phyloP scores from a whole-genome alignment of 2,888 invertebrate genomes.

The Myopa tessellatipennis region DNA sequence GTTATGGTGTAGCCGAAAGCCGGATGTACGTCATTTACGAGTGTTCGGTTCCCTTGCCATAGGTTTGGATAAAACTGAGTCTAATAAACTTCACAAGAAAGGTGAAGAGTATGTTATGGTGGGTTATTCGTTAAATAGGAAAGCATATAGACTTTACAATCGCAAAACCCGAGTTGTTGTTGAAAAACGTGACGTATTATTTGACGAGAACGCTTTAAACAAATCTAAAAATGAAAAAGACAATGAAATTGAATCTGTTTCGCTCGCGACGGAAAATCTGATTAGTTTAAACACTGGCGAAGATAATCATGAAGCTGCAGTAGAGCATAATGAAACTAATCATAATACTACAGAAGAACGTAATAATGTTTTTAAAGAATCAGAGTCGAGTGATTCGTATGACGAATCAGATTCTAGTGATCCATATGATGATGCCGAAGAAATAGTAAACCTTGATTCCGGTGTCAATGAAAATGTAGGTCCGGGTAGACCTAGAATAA shows the following conservation, averaged over 20 bases:
- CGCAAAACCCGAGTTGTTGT: not conserved
- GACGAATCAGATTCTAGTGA: no score
- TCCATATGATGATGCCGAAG: not conserved
- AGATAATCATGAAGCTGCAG: not conserved
- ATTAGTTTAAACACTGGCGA: not conserved
- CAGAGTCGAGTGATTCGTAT: not conserved
- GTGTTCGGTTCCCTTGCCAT: not conserved
- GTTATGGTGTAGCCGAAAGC: conserved; percentile 1
- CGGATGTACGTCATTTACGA: not conserved
- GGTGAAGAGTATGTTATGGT: not conserved
- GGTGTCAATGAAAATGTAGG: not conserved
- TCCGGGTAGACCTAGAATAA: conserved; percentile 36
- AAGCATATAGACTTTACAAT: conserved; percentile 16
- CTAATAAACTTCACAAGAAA: conserved; percentile 1
- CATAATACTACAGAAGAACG: not conserved
- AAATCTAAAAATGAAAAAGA: not conserved
- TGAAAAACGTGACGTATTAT: not conserved
- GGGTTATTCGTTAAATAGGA: conserved; percentile 19
- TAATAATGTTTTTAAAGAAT: not conserved
- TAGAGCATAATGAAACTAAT: not conserved
- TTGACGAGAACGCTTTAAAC: conserved; percentile 1
- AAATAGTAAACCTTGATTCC: not conserved
- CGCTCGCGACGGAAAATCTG: not conserved
- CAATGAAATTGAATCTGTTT: not conserved
- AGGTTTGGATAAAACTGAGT: not conserved